A percentile compares a stretch with the other conserved stretches of the same genome.
Evolutionary conservation across 2,888 invertebrate species (phyloP).

Genomic region (Caenorhabditis sinica): DNA sequence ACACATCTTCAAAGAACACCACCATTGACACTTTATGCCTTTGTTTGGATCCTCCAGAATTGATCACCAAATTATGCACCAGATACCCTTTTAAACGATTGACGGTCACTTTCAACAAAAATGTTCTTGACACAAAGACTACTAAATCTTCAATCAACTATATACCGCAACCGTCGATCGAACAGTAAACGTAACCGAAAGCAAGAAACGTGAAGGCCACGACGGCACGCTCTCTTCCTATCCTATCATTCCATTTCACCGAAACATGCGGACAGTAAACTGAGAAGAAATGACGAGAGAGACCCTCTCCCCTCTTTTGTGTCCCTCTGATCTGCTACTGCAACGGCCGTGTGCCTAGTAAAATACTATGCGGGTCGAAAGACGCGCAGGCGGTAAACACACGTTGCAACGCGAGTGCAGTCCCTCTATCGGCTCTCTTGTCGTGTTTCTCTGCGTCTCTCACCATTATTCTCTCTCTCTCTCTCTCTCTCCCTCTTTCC

Average conservation of each 20-base stretch:
- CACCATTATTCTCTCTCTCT: background rate
- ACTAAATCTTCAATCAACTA: constrained; percentile 9
- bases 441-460: constrained; percentile 33
- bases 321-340: constrained; percentile 22
- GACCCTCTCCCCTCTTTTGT: constrained; percentile 10
- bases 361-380: constrained; percentile 22
- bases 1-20: too few species aligned
- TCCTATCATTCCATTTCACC: constrained; percentile 33
- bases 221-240: constrained; percentile 37
- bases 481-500: constrained; percentile 1
- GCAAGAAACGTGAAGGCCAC: constrained; percentile 45
- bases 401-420: constrained; percentile 46
- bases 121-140: constrained; percentile 13
- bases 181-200: constrained; percentile 15
- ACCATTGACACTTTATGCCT: too few species aligned
- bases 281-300: background rate
- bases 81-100: too few species aligned
- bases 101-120: background rate
- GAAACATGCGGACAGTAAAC: constrained; percentile 29
- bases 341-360: constrained; percentile 29
- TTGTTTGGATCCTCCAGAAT: too few species aligned
- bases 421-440: constrained; percentile 35
- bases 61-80: too few species aligned
- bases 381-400: constrained; percentile 62
- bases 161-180: background rate